Evolutionary conservation across 92 coral and sea anemone genomes (phyloP).

Genomic region (Epizoanthus rinbou): DNA sequence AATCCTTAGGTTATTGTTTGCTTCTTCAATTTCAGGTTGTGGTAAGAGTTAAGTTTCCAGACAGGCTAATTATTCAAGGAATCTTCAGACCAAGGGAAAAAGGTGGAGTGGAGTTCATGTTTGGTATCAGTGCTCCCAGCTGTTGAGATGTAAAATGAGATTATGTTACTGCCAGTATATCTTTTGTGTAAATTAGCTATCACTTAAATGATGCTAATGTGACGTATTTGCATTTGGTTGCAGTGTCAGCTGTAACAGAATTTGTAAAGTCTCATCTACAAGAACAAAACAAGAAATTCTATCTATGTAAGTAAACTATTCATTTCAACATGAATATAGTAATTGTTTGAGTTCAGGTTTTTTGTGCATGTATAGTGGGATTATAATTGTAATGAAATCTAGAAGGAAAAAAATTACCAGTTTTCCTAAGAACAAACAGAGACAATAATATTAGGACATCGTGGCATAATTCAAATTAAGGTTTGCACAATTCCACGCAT

Average conservation of each 20-base stretch:
- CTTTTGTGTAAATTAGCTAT: neutral
- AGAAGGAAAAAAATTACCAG: too few species aligned
- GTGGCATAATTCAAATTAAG: too few species aligned
- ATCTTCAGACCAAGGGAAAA: conserved; percentile 92
- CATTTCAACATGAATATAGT: neutral
- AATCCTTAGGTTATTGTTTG: neutral
- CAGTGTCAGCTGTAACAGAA: conserved; percentile 73
- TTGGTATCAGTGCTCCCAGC: neutral
- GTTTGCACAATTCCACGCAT: too few species aligned
- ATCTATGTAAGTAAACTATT: conserved; percentile 73
- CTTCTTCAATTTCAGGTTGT: conserved; percentile 68
- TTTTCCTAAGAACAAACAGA: too few species aligned
- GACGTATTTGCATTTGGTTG: neutral
- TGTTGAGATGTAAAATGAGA: neutral
- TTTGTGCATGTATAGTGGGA: neutral
- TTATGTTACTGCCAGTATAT: neutral
- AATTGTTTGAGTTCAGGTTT: neutral
- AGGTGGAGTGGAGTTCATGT: conserved; percentile 47
- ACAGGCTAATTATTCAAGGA: conserved; percentile 85
- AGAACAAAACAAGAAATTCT: conserved; percentile 68
- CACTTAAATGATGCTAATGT: too few species aligned
- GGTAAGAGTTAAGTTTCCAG: conserved; percentile 90
- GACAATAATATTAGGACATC: too few species aligned
- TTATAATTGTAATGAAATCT: too few species aligned
- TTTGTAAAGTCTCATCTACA: conserved; percentile 82